Evolutionary conservation across 2,113 vertebrate species (phyloP), one percentile per base, ranked within the genome.

Genomic region (Onychostoma macrolepis): DNA sequence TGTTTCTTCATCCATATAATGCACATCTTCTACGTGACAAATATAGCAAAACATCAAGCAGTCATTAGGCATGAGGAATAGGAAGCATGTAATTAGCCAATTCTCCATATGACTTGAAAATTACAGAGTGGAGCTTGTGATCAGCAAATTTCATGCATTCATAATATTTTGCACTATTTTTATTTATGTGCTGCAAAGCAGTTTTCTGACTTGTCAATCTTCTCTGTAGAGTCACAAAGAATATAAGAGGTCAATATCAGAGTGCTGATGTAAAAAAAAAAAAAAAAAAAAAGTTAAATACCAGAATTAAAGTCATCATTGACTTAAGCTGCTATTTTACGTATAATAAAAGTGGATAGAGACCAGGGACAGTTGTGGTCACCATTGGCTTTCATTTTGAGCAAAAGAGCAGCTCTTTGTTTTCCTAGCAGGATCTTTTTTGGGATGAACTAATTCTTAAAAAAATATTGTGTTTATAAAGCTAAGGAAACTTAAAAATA

Each of bases 71-170:
- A 83, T 80, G 43, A 56, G 43, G 21, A 61, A 77, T 88, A 53
- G 38, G 53, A 85, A 38, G 53, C 56, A 61, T 87, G 53, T 83
- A 91, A 91, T 93, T 89, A 91, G 61, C 81, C 72, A 87, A 85
- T 91, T 89, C 71, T 79, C 81, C 69, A 26, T 79, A 69, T 89
- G 89, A 80, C 77, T 87, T 67, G 86, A 86, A 90, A 89, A 90
- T 90, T 89, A 83, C 53, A 45, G 41, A 58, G 56, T 61, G 78
- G 85, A 89, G 84, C 67, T 77, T 80, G 30, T 77, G 89, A 89
- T 90, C 75, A 74, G 87, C 13, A 41, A 87, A 90, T 88, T 88
- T 89, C 86, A 91, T 75, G 77, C 72, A 58, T 88, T 89, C 85
- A 41, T 69, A 38, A 13, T 63, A 88, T 88, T 89, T 86, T 53